These are phyloP conservation scores for Lycaena phlaeas DNA, from an alignment of 2,888 invertebrate genomes.

Conservation along the genomic window DNA sequence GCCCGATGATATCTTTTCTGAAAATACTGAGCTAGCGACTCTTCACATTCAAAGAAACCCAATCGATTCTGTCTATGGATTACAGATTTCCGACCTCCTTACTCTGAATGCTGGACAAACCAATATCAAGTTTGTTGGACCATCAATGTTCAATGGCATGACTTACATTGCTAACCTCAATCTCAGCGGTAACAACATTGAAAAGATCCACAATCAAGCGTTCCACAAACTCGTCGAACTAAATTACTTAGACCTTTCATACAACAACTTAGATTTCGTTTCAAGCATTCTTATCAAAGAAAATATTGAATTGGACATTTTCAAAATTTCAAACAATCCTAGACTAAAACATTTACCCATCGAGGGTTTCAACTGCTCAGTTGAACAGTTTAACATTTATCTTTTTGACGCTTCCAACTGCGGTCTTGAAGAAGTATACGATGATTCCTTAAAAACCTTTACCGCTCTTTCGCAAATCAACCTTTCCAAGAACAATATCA, in stretches of 20 bases:
- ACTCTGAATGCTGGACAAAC: slow-evolving; percentile 80
- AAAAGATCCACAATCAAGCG: slow-evolving; percentile 78
- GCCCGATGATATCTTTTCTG: slow-evolving; percentile 76
- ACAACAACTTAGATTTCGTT: slow-evolving; percentile 79
- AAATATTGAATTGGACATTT: slow-evolving; percentile 78
- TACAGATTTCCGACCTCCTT: slow-evolving; percentile 76
- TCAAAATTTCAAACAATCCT: slow-evolving; percentile 81
- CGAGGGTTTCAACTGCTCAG: slow-evolving; percentile 76
- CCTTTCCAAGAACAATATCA: slow-evolving; percentile 78
- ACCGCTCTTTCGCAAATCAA: slow-evolving; percentile 78
- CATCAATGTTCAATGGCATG: slow-evolving; percentile 77
- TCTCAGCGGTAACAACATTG: slow-evolving; percentile 79
- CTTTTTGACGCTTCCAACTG: slow-evolving; percentile 83
- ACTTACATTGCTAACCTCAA: slow-evolving; percentile 76
- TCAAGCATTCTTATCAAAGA: slow-evolving; percentile 79
- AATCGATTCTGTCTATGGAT: slow-evolving; percentile 73
- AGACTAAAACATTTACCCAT: slow-evolving; percentile 77
- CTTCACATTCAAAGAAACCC: slow-evolving; percentile 81
- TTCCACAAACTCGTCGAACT: slow-evolving; percentile 78
- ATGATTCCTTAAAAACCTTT: slow-evolving; percentile 80
- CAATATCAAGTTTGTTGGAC: slow-evolving; percentile 76
- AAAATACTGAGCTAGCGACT: slow-evolving; percentile 77
- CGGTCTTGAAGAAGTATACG: slow-evolving; percentile 75
- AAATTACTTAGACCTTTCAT: slow-evolving; percentile 80
- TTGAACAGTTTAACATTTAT: slow-evolving; percentile 75